Evolutionary conservation across 2,888 invertebrate species (phyloP).

Genomic region (Dioctria linearis): DNA sequence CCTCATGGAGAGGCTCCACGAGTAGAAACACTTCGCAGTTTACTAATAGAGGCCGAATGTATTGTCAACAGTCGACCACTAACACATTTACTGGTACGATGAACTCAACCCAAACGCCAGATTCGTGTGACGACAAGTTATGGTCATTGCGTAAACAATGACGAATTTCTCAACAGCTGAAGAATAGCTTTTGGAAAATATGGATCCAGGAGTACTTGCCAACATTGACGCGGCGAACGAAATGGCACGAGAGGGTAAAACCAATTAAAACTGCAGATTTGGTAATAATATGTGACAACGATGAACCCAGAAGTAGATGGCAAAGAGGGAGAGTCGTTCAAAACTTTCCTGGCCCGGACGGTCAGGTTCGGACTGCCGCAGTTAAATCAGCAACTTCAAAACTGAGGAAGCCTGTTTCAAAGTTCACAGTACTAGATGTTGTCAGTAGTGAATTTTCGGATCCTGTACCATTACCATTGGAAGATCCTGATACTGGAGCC

Average conservation of each 20-base stretch:
- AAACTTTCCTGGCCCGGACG: not conserved
- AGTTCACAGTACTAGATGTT: not conserved
- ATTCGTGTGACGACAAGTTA: too few relatives aligned
- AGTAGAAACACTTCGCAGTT: too few relatives aligned
- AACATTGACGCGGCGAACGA: not conserved
- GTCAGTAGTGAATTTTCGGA: too few relatives aligned
- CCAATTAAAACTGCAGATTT: not conserved
- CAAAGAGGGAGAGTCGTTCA: not conserved
- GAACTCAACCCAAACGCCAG: too few relatives aligned
- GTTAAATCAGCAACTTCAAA: not conserved
- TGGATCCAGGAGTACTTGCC: slow-evolving; percentile 1
- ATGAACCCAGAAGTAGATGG: not conserved
- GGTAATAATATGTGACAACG: not conserved
- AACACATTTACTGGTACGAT: not conserved
- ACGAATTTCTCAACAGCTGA: not conserved
- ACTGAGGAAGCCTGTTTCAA: not conserved
- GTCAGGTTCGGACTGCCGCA: not conserved
- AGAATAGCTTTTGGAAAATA: not conserved
- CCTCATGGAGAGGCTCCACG: not conserved
- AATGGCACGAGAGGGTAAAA: not conserved
- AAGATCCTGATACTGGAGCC: too few relatives aligned
- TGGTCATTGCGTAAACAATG: not conserved
- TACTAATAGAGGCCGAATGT: too few relatives aligned
- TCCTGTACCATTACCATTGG: too few relatives aligned
- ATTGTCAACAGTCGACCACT: too few relatives aligned